A percentile compares a stretch with the other conserved stretches of the same genome.
Evolutionary conservation across 1,140 invertebrate species (phyloP).

Genomic region (Caenorhabditis elegans): DNA sequence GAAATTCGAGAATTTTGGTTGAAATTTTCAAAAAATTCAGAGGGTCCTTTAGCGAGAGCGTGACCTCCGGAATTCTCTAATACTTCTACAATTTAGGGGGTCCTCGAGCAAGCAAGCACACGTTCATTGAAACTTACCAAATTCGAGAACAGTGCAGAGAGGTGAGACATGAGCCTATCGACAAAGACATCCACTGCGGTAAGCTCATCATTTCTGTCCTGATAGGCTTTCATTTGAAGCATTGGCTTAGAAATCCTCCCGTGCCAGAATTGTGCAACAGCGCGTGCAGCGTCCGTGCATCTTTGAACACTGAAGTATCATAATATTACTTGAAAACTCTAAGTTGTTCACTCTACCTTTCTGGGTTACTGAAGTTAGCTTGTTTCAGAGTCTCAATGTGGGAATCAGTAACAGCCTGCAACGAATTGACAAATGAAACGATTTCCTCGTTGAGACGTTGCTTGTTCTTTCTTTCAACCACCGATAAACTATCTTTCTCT

Average conservation of each 20-base stretch:
- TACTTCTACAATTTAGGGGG: no score
- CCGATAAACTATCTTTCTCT: constrained; percentile 85
- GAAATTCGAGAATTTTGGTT: no score
- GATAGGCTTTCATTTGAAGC: constrained; percentile 47
- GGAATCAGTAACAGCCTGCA: constrained; percentile 41
- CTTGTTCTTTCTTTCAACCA: constrained; percentile 83
- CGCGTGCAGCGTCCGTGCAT: constrained; percentile 34
- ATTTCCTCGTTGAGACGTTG: constrained; percentile 76
- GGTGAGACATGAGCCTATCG: constrained; percentile 45
- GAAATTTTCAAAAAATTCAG: no score
- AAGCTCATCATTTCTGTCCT: constrained; percentile 36
- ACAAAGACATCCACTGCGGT: constrained; percentile 42
- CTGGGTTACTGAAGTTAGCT: constrained; percentile 40
- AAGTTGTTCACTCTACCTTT: no score
- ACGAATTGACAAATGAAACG: constrained; percentile 74
- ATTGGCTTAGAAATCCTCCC: constrained; percentile 34
- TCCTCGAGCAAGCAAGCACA: no score
- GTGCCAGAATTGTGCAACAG: constrained; percentile 43
- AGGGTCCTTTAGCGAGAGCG: no score
- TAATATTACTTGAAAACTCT: neutral
- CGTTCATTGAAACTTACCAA: constrained; percentile 12
- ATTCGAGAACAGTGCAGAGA: constrained; percentile 46
- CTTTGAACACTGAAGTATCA: constrained; percentile 34
- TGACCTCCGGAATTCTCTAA: no score
- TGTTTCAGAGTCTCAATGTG: constrained; percentile 43